Percentiles rank a stretch among this genome's conserved stretches.
Evolutionary conservation across 2,888 invertebrate genomes (phyloP).

Genomic region (Hartigia nigra): DNA sequence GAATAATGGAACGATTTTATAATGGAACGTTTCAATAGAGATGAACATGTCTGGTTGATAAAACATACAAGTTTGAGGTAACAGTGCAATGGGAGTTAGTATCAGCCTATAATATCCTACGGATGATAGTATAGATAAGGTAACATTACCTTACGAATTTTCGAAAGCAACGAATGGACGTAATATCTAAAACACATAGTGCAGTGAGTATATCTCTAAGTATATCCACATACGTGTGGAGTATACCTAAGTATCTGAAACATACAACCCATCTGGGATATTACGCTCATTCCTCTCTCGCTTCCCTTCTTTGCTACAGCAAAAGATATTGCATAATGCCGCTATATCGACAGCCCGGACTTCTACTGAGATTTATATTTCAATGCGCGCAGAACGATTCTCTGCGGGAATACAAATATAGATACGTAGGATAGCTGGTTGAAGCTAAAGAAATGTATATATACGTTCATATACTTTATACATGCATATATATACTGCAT

Average conservation of each 20-base stretch:
- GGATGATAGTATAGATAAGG: not conserved
- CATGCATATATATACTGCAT: not conserved
- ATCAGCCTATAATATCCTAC: not conserved
- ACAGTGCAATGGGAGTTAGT: not conserved
- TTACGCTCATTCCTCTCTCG: conserved; percentile 40
- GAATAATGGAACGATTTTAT: not conserved
- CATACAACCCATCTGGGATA: conserved; percentile 43
- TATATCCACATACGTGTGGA: conserved; percentile 8
- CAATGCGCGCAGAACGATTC: conserved; percentile 43
- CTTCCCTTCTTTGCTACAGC: conserved; percentile 14
- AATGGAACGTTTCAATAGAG: not conserved
- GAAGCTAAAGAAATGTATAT: not conserved
- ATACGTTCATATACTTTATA: not conserved
- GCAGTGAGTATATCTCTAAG: not conserved
- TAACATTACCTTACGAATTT: not conserved
- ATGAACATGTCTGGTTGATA: not conserved
- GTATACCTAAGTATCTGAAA: conserved; percentile 47
- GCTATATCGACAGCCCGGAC: conserved; percentile 46
- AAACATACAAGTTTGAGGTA: not conserved
- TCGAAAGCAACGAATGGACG: not conserved
- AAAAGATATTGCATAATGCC: conserved; percentile 50
- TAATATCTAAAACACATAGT: not conserved
- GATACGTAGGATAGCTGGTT: conserved; percentile 4
- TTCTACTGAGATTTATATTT: conserved; percentile 55
- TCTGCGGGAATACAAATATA: conserved; percentile 37